These are phyloP conservation scores for Axinella damicornis DNA, from an alignment of 37 sponge, comb jelly and placozoan genomes.

Conservation along the genomic window DNA sequence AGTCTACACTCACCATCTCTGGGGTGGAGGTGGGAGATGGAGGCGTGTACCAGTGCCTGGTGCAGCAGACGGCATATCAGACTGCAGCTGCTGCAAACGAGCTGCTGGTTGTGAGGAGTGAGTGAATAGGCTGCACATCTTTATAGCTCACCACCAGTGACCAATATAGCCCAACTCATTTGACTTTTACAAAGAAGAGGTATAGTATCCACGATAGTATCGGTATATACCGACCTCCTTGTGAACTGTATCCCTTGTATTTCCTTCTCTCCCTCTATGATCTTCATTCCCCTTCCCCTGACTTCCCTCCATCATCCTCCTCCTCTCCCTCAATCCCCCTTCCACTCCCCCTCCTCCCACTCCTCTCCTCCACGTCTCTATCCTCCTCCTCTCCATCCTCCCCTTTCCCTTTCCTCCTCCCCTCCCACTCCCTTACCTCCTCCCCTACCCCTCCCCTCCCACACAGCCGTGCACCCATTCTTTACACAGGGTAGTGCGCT, in stretches of 20 bases:
- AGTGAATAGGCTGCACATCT: neutral
- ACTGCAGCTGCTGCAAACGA: slow-evolving; percentile 3
- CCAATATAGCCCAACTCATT: neutral
- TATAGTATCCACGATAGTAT: too few species aligned
- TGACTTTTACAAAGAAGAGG: too few species aligned
- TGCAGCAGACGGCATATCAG: neutral
- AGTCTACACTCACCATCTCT: slow-evolving; percentile 21
- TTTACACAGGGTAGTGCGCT: neutral
- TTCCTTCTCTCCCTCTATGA: too few species aligned
- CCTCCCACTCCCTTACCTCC: neutral
- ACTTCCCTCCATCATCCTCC: neutral
- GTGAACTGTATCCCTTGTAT: too few species aligned
- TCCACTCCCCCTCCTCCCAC: too few species aligned
- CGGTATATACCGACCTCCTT: too few species aligned
- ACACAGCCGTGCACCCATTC: neutral
- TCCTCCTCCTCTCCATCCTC: too few species aligned
- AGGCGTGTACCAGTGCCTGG: slow-evolving; percentile 68
- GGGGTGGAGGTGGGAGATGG: slow-evolving; percentile 17
- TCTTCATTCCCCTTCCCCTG: too few species aligned
- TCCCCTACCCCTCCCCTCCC: neutral
- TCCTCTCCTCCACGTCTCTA: neutral
- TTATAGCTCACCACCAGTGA: too few species aligned
- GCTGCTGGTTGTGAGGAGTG: slow-evolving; percentile 6
- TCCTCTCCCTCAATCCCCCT: too few species aligned
- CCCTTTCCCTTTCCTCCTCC: neutral